Conservation (phyloP, 2,888 invertebrate species). For the Cryptus viduatorius region DNA sequence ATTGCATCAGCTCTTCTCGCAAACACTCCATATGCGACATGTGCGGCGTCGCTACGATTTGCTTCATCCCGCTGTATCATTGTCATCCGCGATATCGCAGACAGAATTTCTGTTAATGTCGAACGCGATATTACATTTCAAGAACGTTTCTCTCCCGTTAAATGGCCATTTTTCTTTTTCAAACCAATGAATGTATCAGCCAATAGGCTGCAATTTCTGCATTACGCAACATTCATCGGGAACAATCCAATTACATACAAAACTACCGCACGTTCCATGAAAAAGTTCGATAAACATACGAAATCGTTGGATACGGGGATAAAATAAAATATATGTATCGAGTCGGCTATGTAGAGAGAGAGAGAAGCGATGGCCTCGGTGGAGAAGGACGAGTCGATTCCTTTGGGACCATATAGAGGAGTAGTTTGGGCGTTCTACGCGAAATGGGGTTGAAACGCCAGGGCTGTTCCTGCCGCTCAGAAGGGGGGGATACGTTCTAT, state of each 20-base stretch:
- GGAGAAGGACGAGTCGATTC: constrained; percentile 42
- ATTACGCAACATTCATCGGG: too few relatives aligned
- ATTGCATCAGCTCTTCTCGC: background rate
- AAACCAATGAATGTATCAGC: background rate
- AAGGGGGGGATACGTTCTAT: background rate
- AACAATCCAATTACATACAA: background rate
- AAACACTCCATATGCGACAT: constrained; percentile 28
- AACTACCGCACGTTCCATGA: background rate
- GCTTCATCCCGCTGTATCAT: constrained; percentile 27
- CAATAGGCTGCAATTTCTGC: too few relatives aligned
- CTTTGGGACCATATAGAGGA: constrained; percentile 41
- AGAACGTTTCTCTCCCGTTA: background rate
- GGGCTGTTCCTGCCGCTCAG: constrained; percentile 41
- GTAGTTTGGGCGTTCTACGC: constrained; percentile 59
- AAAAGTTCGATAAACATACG: background rate
- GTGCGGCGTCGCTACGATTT: constrained; percentile 25
- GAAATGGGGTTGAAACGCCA: constrained; percentile 69
- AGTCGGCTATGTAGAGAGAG: constrained; percentile 10
- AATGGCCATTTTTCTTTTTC: background rate
- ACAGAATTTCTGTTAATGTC: background rate
- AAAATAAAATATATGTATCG: background rate
- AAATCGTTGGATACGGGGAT: background rate
- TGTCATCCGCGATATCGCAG: constrained; percentile 9
- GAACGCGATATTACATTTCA: constrained; percentile 20
- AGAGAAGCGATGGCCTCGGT: constrained; percentile 47